Evolutionary conservation across 1,140 invertebrate genomes (phyloP).

Genomic region (Drosophila gunungcola): DNA sequence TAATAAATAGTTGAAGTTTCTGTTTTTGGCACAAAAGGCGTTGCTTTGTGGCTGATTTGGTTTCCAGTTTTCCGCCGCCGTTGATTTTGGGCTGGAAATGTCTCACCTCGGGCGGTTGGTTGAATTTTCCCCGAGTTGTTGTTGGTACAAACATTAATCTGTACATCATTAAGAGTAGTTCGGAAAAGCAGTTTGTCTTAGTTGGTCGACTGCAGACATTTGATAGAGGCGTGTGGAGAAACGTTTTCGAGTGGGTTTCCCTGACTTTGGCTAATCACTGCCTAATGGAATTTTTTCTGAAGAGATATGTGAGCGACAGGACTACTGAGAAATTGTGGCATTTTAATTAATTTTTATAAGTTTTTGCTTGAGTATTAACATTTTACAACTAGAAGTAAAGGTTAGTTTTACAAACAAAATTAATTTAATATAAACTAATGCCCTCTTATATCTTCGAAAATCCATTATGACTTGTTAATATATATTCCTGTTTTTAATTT

Average conservation of each 20-base stretch:
- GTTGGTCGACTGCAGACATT: slow-evolving; percentile 27
- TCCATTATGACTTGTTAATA: background rate
- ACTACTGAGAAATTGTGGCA: background rate
- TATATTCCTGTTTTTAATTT: background rate
- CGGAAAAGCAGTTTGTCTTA: slow-evolving; percentile 36
- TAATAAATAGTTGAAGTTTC: slow-evolving; percentile 81
- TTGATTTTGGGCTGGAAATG: slow-evolving; percentile 48
- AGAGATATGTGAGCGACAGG: slow-evolving; percentile 26
- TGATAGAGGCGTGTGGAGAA: slow-evolving; percentile 60
- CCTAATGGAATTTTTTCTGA: slow-evolving; percentile 32
- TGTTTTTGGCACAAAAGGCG: slow-evolving; percentile 68
- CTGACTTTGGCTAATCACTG: slow-evolving; percentile 44
- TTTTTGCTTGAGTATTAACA: no score
- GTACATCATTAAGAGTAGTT: slow-evolving; percentile 67
- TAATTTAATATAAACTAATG: no score
- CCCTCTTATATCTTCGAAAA: no score
- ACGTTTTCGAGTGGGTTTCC: slow-evolving; percentile 50
- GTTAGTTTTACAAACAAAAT: no score
- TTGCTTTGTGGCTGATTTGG: slow-evolving; percentile 62
- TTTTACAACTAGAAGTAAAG: no score
- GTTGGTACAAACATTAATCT: slow-evolving; percentile 70
- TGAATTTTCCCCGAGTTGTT: slow-evolving; percentile 20
- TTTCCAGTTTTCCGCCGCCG: slow-evolving; percentile 28
- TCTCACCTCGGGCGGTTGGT: slow-evolving; percentile 41
- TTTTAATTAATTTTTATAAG: background rate